Conservation (phyloP, 2,797 vertebrate genomes). For the Sebastes iracundus region DNA sequence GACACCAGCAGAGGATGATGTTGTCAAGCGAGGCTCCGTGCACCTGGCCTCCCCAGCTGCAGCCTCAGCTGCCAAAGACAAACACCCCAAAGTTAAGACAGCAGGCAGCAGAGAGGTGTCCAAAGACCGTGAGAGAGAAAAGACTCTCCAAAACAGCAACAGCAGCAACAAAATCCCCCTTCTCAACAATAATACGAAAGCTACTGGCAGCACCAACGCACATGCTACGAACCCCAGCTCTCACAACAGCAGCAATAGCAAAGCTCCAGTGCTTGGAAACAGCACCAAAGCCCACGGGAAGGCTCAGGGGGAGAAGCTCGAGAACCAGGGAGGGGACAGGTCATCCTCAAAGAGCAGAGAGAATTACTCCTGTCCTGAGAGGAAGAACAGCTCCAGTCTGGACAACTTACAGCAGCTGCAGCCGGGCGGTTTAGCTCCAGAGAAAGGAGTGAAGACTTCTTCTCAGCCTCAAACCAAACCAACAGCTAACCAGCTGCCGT, state of each 20-base stretch:
- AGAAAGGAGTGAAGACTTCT: slow-evolving; percentile 68
- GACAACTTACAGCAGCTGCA: slow-evolving; percentile 77
- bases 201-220: slow-evolving; percentile 61
- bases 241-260: slow-evolving; percentile 77
- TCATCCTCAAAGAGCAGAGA: slow-evolving; percentile 82
- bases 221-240: slow-evolving; percentile 61
- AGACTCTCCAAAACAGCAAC: slow-evolving; percentile 76
- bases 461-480: slow-evolving; percentile 78
- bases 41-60: slow-evolving; percentile 64
- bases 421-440: slow-evolving; percentile 69
- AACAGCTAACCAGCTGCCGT: slow-evolving; percentile 76
- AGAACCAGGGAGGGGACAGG: slow-evolving; percentile 80
- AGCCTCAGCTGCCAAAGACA: slow-evolving; percentile 82
- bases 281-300: slow-evolving; percentile 75
- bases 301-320: slow-evolving; percentile 74
- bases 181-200: slow-evolving; percentile 76
- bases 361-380: slow-evolving; percentile 71
- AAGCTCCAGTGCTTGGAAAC: slow-evolving; percentile 69
- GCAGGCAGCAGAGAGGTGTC: slow-evolving; percentile 76
- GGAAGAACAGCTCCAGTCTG: slow-evolving; percentile 72
- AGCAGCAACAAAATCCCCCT: slow-evolving; percentile 73
- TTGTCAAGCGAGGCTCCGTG: slow-evolving; percentile 74
- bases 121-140: slow-evolving; percentile 81
- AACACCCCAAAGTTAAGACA: slow-evolving; percentile 81
- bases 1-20: slow-evolving; percentile 73